These are phyloP conservation scores for Battus philenor DNA, from an alignment of 1,140 invertebrate genomes.

Conservation along the genomic window DNA sequence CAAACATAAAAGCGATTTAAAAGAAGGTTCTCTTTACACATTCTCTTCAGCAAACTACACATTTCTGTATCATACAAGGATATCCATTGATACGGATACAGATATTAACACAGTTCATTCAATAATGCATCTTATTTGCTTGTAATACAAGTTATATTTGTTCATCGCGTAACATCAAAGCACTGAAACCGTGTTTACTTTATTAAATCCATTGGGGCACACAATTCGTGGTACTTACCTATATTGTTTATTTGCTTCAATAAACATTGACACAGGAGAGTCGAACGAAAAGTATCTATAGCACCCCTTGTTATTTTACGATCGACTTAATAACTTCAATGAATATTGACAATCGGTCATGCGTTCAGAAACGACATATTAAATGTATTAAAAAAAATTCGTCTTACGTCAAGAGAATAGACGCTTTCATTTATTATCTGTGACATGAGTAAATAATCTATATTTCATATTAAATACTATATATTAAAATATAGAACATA, in stretches of 20 bases:
- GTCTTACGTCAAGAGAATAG: too few relatives aligned
- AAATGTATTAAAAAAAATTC: too few relatives aligned
- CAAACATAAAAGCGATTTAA: too few relatives aligned
- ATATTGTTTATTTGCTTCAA: constrained; percentile 57
- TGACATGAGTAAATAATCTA: too few relatives aligned
- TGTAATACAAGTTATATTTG: constrained; percentile 13
- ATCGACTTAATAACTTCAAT: constrained; percentile 2
- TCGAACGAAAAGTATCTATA: constrained; percentile 11
- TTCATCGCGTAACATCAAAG: neutral
- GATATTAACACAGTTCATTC: constrained; percentile 1
- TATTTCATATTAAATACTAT: too few relatives aligned
- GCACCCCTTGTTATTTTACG: constrained; percentile 1
- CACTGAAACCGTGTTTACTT: constrained; percentile 39
- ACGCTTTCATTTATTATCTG: too few relatives aligned
- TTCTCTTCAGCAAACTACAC: constrained; percentile 40
- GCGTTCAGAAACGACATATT: too few relatives aligned
- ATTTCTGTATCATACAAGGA: constrained; percentile 51
- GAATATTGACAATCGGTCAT: too few relatives aligned
- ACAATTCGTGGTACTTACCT: constrained; percentile 39
- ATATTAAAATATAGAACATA: too few relatives aligned
- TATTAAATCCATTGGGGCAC: constrained; percentile 46
- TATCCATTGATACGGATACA: constrained; percentile 50
- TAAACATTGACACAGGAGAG: constrained; percentile 45
- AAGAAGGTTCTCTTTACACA: too few relatives aligned
- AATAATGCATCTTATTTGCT: constrained; percentile 14